Evolutionary conservation across 2,113 vertebrate species (phyloP).

Genomic region (Beaufortia kweichowensis): DNA sequence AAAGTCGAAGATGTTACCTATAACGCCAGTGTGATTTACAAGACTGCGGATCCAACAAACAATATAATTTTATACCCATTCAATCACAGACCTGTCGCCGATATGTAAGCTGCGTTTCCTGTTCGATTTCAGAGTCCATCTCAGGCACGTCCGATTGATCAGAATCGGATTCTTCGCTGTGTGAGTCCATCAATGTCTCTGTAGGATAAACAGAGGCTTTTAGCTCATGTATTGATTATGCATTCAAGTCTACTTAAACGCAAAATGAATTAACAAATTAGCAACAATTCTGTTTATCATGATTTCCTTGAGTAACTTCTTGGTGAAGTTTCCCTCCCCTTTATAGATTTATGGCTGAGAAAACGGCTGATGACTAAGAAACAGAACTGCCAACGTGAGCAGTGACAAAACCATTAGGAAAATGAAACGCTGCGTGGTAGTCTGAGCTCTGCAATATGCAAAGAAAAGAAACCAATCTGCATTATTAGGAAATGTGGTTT

Average conservation of each 20-base stretch:
- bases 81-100: slow-evolving; percentile 80
- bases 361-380: slow-evolving; percentile 68
- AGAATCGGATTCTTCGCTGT: slow-evolving; percentile 97
- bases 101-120: slow-evolving; percentile 95
- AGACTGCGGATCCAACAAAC: too few species aligned
- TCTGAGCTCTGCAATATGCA: slow-evolving; percentile 21
- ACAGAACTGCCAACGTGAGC: slow-evolving; percentile 54
- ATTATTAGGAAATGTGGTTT: not conserved
- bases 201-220: slow-evolving; percentile 53
- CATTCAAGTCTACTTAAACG: slow-evolving; percentile 8
- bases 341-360: slow-evolving; percentile 54
- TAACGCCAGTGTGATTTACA: too few species aligned
- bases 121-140: slow-evolving; percentile 98
- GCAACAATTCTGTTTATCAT: not conserved
- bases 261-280: slow-evolving; percentile 16
- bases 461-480: not conserved
- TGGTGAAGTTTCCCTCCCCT: slow-evolving; percentile 5
- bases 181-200: slow-evolving; percentile 93
- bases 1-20: too few species aligned
- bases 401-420: slow-evolving; percentile 66
- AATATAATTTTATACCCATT: not conserved
- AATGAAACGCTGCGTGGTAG: slow-evolving; percentile 63
- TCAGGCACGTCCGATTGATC: slow-evolving; percentile 98
- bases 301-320: not conserved
- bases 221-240: not conserved